Evolutionary conservation across 1,140 invertebrate species (phyloP).

Genomic region (Monochamus saltuarius): DNA sequence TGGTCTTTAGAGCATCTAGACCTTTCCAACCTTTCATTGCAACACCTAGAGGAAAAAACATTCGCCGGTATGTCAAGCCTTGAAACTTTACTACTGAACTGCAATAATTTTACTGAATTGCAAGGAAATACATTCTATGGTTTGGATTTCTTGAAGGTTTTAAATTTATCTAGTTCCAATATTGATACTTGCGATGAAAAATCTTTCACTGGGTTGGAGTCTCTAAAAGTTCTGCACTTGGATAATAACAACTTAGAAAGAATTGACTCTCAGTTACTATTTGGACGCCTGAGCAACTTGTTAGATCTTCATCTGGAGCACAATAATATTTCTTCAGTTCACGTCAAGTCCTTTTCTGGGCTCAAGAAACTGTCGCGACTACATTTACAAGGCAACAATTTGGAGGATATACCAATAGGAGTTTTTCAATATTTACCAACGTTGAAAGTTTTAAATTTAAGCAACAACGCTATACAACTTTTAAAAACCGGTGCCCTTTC

Average conservation of each 20-base stretch:
- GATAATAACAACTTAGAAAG: neutral
- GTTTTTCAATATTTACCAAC: neutral
- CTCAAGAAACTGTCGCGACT: no score
- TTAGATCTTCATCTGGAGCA: no score
- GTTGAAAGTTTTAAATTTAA: conserved; percentile 2
- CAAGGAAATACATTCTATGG: neutral
- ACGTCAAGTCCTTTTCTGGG: no score
- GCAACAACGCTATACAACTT: neutral
- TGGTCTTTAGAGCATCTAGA: neutral
- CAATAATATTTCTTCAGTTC: no score
- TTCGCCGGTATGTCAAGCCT: no score
- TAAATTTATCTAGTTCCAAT: neutral
- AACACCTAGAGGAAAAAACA: no score
- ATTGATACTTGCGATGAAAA: neutral
- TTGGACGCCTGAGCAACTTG: no score
- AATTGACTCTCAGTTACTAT: neutral
- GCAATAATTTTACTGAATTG: neutral
- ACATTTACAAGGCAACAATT: neutral
- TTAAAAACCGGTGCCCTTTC: conserved; percentile 2
- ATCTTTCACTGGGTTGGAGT: neutral
- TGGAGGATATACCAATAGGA: neutral
- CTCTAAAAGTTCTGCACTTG: neutral
- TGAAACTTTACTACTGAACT: no score
- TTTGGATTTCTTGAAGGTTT: neutral
- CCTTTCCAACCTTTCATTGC: neutral